Conservation (phyloP, 2,113 vertebrate species). For the Caranx melampygus region DNA sequence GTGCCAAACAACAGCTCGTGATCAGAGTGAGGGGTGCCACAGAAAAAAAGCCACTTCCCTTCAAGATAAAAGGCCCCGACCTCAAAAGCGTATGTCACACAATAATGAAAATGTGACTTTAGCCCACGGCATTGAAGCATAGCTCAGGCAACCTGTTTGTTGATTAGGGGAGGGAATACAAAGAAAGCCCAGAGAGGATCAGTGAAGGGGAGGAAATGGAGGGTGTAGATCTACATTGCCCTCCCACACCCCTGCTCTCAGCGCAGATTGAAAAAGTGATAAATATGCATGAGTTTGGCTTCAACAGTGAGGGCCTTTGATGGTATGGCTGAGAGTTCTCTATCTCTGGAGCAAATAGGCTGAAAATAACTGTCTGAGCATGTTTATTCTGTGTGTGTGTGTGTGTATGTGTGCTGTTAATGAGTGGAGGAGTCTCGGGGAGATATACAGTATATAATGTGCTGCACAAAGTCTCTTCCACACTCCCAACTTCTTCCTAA, state of each 20-base stretch:
- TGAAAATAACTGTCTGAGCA: slow-evolving; percentile 70
- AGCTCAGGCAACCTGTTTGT: slow-evolving; percentile 65
- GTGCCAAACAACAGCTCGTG: slow-evolving; percentile 46
- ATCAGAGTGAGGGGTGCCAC: slow-evolving; percentile 52
- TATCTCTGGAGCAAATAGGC: slow-evolving; percentile 67
- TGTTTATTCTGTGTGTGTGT: slow-evolving; percentile 49
- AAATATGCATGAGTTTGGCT: slow-evolving; percentile 82
- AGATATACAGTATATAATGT: slow-evolving; percentile 12
- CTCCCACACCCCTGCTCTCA: slow-evolving; percentile 49
- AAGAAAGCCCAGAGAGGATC: slow-evolving; percentile 62
- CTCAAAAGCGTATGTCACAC: slow-evolving; percentile 54
- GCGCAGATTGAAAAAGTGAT: slow-evolving; percentile 75
- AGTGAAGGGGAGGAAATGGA: slow-evolving; percentile 66
- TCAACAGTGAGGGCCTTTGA: slow-evolving; percentile 70
- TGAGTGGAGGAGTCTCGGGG: slow-evolving; percentile 33
- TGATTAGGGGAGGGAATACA: slow-evolving; percentile 68
- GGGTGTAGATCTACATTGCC: slow-evolving; percentile 44
- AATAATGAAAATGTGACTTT: slow-evolving; percentile 78
- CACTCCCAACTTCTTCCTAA: slow-evolving; percentile 8
- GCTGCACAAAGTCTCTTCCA: not conserved
- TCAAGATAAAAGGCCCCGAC: slow-evolving; percentile 55
- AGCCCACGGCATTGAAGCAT: slow-evolving; percentile 47
- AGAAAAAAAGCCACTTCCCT: slow-evolving; percentile 61
- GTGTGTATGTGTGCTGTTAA: slow-evolving; percentile 51
- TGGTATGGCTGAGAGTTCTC: slow-evolving; percentile 60